phyloP scores from a whole-genome alignment of 2,113 vertebrate species.

The Erpornis zantholeuca region DNA sequence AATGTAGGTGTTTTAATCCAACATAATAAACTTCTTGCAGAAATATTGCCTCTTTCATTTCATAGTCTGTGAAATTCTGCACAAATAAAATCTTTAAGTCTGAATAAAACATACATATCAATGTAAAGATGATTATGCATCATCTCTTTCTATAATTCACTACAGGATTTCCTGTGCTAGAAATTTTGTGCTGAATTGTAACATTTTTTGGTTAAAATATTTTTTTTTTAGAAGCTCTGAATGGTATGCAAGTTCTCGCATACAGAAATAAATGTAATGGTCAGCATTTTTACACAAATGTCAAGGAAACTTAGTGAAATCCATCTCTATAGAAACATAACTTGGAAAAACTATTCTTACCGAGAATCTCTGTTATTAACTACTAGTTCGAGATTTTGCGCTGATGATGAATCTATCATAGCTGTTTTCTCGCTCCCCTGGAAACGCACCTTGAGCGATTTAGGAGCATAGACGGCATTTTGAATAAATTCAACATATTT shows the following conservation, averaged over 20 bases:
- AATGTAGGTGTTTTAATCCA: background rate
- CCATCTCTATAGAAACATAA: background rate
- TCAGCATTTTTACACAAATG: background rate
- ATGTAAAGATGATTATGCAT: background rate
- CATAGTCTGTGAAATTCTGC: background rate
- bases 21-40: background rate
- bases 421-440: conserved; percentile 94
- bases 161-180: background rate
- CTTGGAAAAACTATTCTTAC: conserved; percentile 68
- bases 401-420: conserved; percentile 94
- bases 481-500: conserved; percentile 96
- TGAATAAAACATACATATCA: background rate
- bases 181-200: background rate
- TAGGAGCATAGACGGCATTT: conserved; percentile 89
- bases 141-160: background rate
- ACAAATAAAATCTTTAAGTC: background rate
- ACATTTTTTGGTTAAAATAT: background rate
- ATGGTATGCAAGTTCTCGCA: background rate
- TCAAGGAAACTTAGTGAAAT: background rate
- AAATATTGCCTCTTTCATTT: background rate
- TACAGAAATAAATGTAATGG: background rate
- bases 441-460: conserved; percentile 92
- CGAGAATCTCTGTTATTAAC: conserved; percentile 90
- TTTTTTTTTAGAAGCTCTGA: background rate
- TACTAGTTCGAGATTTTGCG: conserved; percentile 89